Evolutionary conservation across 2,113 vertebrate species (phyloP), one percentile per base, ranked within the genome.

Genomic region (Hucho hucho): DNA sequence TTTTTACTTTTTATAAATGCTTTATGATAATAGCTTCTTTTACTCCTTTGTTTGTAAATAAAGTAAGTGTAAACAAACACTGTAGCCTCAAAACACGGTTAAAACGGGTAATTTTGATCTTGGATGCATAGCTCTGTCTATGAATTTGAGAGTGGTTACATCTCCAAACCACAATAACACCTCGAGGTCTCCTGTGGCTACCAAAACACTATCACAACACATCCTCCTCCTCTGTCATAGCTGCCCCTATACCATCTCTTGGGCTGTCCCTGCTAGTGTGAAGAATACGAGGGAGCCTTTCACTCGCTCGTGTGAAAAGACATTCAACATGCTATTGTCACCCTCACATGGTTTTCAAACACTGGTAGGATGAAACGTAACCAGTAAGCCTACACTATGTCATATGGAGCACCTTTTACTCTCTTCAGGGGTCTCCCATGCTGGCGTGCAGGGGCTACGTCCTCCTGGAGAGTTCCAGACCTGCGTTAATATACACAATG

Each of bases 211-310:
- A 32, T 32, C 29, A 53, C 49, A 64, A 64, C 3, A 14, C 25
- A 1, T 20, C 7, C 18, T 20, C 58, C 58, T 20, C 6, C n/a
- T 26, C n/a, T 13, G 63, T 28, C n/a, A 24, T 4, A 64, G 12
- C 49, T 32, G 63, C 3, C 63, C 61, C 24, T 24, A 49, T 71
- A 37, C 59, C 47, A 25, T 37, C 26, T 2, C 74, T 69, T 32
- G 5, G 29, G 29, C 29, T 32, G 79, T 68, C 72, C 37, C 79
- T 80, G 80, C 77, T 75, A 84, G 79, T 84, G 86, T 90, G 90
- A 90, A 87, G 87, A 93, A 92, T 91, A 88, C 81, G 72, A 87
- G 85, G 89, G 83, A 91, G 91, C 84, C 79, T 83, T 89, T 92
- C 89, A 77, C 90, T 56, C 61, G 76, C 74, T 69, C 37, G 77